Percentiles rank a stretch among this genome's conserved stretches.
These are phyloP conservation scores for Scaeva pyrastri DNA, from an alignment of 2,888 invertebrate species.

Conservation along the genomic window DNA sequence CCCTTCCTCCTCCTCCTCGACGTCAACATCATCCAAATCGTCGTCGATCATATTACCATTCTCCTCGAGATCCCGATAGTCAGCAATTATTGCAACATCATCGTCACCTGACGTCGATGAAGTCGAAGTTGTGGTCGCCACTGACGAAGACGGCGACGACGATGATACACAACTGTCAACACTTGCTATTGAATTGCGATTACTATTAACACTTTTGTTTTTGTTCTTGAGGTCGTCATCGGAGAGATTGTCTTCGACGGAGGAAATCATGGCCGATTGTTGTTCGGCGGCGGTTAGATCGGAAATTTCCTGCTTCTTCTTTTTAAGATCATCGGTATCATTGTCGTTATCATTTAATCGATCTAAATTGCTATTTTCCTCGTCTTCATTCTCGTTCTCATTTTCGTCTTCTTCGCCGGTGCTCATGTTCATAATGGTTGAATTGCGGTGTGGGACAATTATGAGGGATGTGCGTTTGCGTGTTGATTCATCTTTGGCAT, in stretches of 20 bases:
- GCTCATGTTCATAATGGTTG: constrained; percentile 36
- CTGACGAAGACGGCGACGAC: constrained; percentile 79
- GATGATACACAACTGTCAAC: constrained; percentile 82
- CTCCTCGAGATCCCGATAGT: constrained; percentile 81
- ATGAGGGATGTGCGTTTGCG: constrained; percentile 83
- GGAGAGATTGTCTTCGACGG: constrained; percentile 68
- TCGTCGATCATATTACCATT: constrained; percentile 81
- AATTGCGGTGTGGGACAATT: constrained; percentile 81
- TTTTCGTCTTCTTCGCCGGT: constrained; percentile 41
- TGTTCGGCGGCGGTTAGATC: constrained; percentile 56
- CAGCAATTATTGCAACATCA: constrained; percentile 79
- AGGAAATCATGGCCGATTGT: constrained; percentile 70
- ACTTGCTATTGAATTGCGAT: constrained; percentile 82
- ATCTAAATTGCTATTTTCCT: constrained; percentile 59
- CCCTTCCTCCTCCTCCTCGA: constrained; percentile 69
- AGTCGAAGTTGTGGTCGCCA: constrained; percentile 75
- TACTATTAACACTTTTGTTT: constrained; percentile 74
- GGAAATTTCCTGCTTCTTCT: constrained; percentile 46
- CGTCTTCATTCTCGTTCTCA: neutral
- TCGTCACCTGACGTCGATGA: constrained; percentile 77
- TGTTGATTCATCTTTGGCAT: constrained; percentile 82
- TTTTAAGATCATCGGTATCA: constrained; percentile 59
- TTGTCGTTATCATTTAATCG: constrained; percentile 50
- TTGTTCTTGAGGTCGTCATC: constrained; percentile 73
- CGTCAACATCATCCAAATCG: constrained; percentile 65